phyloP scores from a whole-genome alignment of 2,888 invertebrate genomes.

The Latrodectus elegans region DNA sequence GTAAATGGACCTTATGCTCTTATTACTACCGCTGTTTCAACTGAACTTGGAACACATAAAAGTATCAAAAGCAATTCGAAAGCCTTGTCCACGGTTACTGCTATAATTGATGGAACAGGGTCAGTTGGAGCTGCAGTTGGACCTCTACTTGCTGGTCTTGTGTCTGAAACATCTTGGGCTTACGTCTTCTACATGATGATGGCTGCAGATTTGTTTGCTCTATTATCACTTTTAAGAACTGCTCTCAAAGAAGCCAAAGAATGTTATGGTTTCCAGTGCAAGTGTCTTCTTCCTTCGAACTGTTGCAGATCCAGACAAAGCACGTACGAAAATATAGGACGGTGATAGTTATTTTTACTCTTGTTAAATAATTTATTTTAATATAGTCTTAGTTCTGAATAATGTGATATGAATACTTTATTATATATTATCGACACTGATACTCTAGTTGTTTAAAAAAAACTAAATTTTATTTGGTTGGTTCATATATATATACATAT shows the following conservation, averaged over 20 bases:
- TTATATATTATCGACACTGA: no score
- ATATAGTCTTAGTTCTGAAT: no score
- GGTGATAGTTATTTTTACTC: conserved; percentile 13
- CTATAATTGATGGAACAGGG: conserved; percentile 97
- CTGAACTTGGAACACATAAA: conserved; percentile 91
- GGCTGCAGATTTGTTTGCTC: conserved; percentile 74
- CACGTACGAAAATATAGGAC: conserved; percentile 42
- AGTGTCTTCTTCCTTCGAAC: conserved; percentile 33
- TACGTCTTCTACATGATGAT: conserved; percentile 77
- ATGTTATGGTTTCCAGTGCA: conserved; percentile 26
- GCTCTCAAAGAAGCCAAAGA: conserved; percentile 64
- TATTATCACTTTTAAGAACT: conserved; percentile 71
- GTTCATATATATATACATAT: no score
- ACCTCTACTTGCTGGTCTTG: conserved; percentile 89
- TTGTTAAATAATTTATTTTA: no score
- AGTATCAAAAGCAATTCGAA: conserved; percentile 88
- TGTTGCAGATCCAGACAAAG: conserved; percentile 19
- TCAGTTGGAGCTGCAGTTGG: conserved; percentile 94
- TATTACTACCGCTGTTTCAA: conserved; percentile 96
- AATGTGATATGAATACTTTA: no score
- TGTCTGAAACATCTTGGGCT: conserved; percentile 80
- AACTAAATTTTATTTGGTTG: no score
- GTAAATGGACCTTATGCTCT: conserved; percentile 97
- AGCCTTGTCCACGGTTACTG: conserved; percentile 96
- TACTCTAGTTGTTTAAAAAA: no score